Percentiles rank a stretch among this genome's conserved stretches.
phyloP scores from a whole-genome alignment of 53 echinoderm and acorn worm genomes.

The Patiria pectinifera region DNA sequence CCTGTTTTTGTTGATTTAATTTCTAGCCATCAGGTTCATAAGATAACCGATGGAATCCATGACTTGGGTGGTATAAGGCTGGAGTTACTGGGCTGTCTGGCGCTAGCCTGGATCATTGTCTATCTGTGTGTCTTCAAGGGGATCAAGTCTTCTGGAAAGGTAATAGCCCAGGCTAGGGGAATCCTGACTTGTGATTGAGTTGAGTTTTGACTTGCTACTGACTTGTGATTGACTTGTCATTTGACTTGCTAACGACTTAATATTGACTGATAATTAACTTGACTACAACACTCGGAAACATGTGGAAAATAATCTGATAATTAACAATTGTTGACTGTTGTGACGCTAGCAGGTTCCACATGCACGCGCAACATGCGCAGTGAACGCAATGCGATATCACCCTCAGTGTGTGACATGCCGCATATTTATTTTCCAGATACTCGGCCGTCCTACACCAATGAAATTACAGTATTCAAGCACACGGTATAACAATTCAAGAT shows the following conservation, averaged over 20 bases:
- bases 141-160: slow-evolving; percentile 72
- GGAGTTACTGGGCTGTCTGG: slow-evolving; percentile 60
- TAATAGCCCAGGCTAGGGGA: slow-evolving; percentile 3
- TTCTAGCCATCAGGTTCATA: slow-evolving; percentile 60
- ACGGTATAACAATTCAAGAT: neutral
- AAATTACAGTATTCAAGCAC: no score
- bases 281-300: neutral
- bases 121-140: slow-evolving; percentile 68
- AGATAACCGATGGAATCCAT: slow-evolving; percentile 56
- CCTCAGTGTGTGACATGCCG: no score
- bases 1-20: neutral
- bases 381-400: no score
- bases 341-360: no score
- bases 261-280: neutral
- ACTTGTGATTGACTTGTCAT: no score
- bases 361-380: no score
- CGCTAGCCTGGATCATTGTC: slow-evolving; percentile 64
- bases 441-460: no score
- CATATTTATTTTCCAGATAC: no score
- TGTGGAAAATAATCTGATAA: neutral
- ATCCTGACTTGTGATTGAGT: neutral
- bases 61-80: slow-evolving; percentile 59
- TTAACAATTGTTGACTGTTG: no score
- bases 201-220: no score
- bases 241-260: no score